These are phyloP conservation scores for Sycobia sp. DNA, from an alignment of 1,140 invertebrate species.

Conservation along the genomic window DNA sequence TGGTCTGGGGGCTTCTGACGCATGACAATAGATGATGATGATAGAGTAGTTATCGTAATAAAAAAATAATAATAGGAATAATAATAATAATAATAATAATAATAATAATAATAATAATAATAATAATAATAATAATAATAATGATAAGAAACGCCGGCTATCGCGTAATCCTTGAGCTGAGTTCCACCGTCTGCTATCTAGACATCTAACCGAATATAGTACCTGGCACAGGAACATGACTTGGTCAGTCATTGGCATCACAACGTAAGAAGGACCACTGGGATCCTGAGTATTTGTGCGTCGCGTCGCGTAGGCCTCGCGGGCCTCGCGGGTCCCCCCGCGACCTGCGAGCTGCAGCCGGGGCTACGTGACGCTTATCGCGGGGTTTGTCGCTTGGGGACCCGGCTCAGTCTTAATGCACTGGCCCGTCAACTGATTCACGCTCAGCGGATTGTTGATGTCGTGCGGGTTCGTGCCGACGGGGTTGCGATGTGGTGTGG, in stretches of 20 bases:
- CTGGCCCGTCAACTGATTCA: conserved; percentile 83
- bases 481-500: conserved; percentile 71
- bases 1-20: conserved; percentile 38
- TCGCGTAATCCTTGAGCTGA: conserved; percentile 46
- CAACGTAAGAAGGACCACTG: conserved; percentile 59
- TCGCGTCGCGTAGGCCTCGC: conserved; percentile 33
- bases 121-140: conserved; percentile 37
- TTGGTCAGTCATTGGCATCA: conserved; percentile 61
- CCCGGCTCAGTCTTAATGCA: conserved; percentile 66
- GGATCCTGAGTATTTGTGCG: conserved; percentile 61
- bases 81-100: conserved; percentile 36
- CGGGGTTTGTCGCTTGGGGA: conserved; percentile 62
- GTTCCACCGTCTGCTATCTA: conserved; percentile 46
- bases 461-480: conserved; percentile 89
- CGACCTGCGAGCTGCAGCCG: conserved; percentile 26
- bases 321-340: not conserved
- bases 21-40: conserved; percentile 33
- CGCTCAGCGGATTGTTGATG: conserved; percentile 88
- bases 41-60: not conserved
- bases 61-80: not conserved
- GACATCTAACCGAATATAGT: conserved; percentile 59
- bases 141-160: conserved; percentile 13
- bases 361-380: conserved; percentile 69
- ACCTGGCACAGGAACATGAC: conserved; percentile 65
- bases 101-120: conserved; percentile 43